phyloP scores from a whole-genome alignment of 1,140 invertebrate species.

The Pseudomyrmex dendroicus region DNA sequence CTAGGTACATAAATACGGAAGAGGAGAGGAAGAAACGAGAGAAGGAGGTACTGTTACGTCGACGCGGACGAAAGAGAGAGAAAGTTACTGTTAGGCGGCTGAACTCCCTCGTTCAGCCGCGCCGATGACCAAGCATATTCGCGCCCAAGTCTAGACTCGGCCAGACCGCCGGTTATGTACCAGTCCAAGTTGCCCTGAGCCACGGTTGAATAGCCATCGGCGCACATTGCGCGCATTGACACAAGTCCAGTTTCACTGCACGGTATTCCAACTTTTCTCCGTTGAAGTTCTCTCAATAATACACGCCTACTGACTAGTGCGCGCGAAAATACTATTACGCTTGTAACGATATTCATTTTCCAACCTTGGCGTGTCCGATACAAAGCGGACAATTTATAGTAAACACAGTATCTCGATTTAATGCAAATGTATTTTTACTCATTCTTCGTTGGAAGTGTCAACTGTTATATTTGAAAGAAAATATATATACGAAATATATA shows the following conservation, averaged over 20 bases:
- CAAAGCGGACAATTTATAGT: not conserved
- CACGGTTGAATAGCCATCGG: conserved; percentile 53
- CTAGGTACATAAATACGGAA: conserved; percentile 69
- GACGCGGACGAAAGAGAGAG: conserved; percentile 61
- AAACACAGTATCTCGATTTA: not conserved
- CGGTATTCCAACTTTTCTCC: conserved; percentile 50
- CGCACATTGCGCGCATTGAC: conserved; percentile 25
- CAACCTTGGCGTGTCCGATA: not conserved
- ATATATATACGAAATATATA: too few species aligned
- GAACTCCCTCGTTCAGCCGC: conserved; percentile 57
- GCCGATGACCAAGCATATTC: conserved; percentile 69
- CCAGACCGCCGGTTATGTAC: conserved; percentile 43
- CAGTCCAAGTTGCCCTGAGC: conserved; percentile 47
- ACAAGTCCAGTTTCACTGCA: conserved; percentile 61
- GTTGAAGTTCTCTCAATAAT: not conserved
- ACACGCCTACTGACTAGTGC: not conserved
- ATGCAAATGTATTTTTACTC: not conserved
- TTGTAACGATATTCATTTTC: conserved; percentile 14
- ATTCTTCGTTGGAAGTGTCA: too few species aligned
- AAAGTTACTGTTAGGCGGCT: conserved; percentile 70
- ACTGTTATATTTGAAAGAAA: too few species aligned
- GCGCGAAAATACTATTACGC: conserved; percentile 11
- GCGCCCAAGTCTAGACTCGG: conserved; percentile 59
- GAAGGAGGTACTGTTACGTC: conserved; percentile 47
- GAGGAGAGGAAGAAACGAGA: conserved; percentile 31